Percentiles rank a stretch among this genome's conserved stretches.
Conservation (phyloP, 1,140 invertebrate genomes). For the Lamellibrachia luymesi region DNA sequence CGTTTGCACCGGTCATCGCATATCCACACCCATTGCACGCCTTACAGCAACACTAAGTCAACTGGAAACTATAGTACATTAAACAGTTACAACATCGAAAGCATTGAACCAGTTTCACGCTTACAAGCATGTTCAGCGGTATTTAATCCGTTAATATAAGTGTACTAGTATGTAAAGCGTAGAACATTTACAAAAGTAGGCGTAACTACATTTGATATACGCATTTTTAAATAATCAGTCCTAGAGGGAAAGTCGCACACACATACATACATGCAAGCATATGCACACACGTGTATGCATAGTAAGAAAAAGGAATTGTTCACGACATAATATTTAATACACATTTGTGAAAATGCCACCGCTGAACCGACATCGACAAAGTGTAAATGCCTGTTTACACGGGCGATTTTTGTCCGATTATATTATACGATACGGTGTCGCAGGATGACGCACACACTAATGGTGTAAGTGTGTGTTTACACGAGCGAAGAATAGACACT, state of each 20-base stretch:
- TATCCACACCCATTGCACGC: neutral
- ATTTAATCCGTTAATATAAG: neutral
- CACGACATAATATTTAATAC: neutral
- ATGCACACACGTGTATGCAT: neutral
- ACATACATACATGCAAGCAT: neutral
- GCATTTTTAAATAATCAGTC: neutral
- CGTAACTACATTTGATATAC: neutral
- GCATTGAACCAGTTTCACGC: neutral
- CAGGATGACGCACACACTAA: too few relatives aligned
- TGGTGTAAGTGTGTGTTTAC: too few relatives aligned
- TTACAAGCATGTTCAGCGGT: neutral
- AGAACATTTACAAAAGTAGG: neutral
- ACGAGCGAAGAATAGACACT: too few relatives aligned
- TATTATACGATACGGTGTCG: too few relatives aligned
- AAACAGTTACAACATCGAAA: neutral
- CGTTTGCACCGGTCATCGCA: neutral
- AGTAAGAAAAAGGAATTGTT: neutral
- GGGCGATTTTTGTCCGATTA: too few relatives aligned
- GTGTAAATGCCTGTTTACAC: too few relatives aligned
- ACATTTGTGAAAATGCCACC: neutral
- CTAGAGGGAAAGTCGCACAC: neutral
- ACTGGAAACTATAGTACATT: slow-evolving; percentile 1
- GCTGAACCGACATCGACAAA: too few relatives aligned
- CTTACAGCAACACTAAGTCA: neutral
- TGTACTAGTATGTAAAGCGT: neutral